A percentile compares a stretch with the other conserved stretches of the same genome.
phyloP scores from a whole-genome alignment of 2,888 invertebrate species.

The Phengaris alcon region DNA sequence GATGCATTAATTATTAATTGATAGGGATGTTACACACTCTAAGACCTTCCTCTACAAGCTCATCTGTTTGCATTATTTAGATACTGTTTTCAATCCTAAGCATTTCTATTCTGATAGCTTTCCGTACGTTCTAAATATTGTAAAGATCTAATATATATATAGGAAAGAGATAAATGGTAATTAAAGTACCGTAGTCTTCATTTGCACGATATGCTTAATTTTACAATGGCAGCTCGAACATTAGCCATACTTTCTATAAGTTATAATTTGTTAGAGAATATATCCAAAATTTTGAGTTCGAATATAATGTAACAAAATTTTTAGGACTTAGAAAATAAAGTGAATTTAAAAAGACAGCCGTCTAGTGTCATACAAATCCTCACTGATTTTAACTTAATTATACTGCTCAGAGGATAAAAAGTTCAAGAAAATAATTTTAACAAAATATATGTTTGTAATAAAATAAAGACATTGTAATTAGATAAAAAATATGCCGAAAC shows the following conservation, averaged over 20 bases:
- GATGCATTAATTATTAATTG: slow-evolving; percentile 28
- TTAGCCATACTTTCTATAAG: slow-evolving; percentile 47
- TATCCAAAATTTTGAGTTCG: slow-evolving; percentile 14
- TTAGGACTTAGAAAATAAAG: not conserved
- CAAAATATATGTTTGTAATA: not conserved
- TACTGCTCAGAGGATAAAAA: not conserved
- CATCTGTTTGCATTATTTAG: slow-evolving; percentile 47
- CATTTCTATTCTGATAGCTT: slow-evolving; percentile 39
- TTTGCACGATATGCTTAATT: slow-evolving; percentile 78
- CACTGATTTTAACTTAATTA: not conserved
- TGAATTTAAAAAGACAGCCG: slow-evolving; percentile 5
- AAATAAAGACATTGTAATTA: not conserved
- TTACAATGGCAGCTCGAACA: slow-evolving; percentile 68
- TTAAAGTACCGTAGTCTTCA: slow-evolving; percentile 74
- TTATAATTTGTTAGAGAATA: slow-evolving; percentile 24
- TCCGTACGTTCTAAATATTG: slow-evolving; percentile 67
- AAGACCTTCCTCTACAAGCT: slow-evolving; percentile 72
- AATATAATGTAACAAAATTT: slow-evolving; percentile 22
- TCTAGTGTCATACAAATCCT: not conserved
- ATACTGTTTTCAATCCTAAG: slow-evolving; percentile 48
- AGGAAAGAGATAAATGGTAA: slow-evolving; percentile 74
- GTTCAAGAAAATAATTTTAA: not conserved
- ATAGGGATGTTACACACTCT: slow-evolving; percentile 35
- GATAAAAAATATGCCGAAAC: not conserved
- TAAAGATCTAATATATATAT: slow-evolving; percentile 75